phyloP scores from a whole-genome alignment of 2,797 vertebrate species.

The Xiphophorus birchmanni region DNA sequence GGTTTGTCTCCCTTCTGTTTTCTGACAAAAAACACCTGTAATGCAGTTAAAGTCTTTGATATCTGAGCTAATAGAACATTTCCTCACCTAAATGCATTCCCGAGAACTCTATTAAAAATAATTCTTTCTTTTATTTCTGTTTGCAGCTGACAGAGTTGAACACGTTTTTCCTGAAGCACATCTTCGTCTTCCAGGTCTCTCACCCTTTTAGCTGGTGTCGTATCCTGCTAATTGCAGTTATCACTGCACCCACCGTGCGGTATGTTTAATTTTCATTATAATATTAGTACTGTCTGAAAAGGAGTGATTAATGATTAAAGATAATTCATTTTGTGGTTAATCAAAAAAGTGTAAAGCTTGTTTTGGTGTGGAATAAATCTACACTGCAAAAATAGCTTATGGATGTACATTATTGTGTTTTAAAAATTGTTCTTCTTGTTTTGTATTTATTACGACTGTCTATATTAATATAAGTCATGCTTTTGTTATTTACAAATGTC shows the following conservation, averaged over 20 bases:
- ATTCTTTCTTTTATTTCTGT: conserved; percentile 12
- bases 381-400: neutral
- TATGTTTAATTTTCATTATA: conserved; percentile 60
- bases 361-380: neutral
- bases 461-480: neutral
- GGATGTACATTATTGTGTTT: neutral
- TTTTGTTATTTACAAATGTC: neutral
- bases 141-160: conserved; percentile 93
- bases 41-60: neutral
- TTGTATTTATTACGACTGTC: neutral
- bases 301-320: conserved; percentile 1
- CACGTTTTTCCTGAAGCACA: conserved; percentile 98
- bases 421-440: neutral
- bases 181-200: conserved; percentile 95
- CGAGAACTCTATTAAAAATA: neutral
- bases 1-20: conserved; percentile 69
- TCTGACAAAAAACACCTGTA: neutral
- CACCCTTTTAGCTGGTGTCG: conserved; percentile 94
- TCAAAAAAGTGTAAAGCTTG: neutral
- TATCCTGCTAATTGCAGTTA: conserved; percentile 91
- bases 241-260: conserved; percentile 97
- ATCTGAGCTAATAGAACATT: neutral
- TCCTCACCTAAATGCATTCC: neutral
- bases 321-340: neutral
- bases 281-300: neutral